Conservation (phyloP, 2,797 vertebrate species). For the Cheirogaleus major region DNA sequence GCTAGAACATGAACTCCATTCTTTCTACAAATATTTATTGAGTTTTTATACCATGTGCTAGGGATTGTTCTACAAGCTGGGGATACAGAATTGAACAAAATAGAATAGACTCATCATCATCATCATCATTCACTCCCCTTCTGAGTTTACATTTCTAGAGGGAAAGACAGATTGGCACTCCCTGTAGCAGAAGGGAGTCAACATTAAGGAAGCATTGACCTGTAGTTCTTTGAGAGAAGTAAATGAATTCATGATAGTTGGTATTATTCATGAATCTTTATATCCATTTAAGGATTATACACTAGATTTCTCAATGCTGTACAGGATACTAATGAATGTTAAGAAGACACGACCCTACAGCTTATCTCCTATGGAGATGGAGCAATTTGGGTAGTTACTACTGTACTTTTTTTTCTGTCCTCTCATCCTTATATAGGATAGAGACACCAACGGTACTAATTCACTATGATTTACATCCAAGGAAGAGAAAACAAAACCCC, state of each 20-base stretch:
- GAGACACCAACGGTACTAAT: background rate
- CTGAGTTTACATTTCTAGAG: background rate
- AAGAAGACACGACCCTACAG: background rate
- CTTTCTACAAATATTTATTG: background rate
- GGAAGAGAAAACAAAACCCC: background rate
- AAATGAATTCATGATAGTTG: background rate
- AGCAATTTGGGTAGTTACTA: background rate
- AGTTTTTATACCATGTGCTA: background rate
- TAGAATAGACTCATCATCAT: background rate
- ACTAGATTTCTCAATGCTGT: background rate
- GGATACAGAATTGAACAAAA: background rate
- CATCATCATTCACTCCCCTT: background rate
- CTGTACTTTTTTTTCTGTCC: background rate
- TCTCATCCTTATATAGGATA: background rate
- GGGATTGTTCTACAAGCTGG: background rate
- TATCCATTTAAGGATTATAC: background rate
- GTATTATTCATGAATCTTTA: background rate
- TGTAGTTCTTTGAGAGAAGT: background rate
- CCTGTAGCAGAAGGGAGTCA: background rate
- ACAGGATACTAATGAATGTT: background rate
- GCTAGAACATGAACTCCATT: background rate
- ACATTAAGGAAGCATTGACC: background rate
- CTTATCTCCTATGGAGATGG: background rate
- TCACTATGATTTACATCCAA: background rate
- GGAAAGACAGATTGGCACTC: background rate